A percentile compares a stretch with the other conserved stretches of the same genome.
Conservation (phyloP, 2,797 vertebrate species). For the Lacerta viridis region DNA sequence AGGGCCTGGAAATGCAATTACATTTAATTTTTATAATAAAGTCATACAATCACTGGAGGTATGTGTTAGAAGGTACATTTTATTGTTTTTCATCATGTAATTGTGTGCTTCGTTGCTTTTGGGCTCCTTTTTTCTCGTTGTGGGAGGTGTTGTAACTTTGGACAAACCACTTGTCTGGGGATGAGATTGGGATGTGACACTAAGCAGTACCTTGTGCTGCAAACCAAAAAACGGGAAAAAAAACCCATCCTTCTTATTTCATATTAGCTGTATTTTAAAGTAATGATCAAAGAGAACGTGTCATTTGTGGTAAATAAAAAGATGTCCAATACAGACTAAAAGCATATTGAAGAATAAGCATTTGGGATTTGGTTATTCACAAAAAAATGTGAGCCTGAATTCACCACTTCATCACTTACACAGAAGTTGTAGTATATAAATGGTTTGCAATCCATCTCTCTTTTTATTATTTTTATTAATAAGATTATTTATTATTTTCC, state of each 20-base stretch:
- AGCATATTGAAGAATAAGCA: slow-evolving; percentile 1
- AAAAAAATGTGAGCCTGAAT: neutral
- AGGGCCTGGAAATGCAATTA: slow-evolving; percentile 71
- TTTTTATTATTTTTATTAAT: no score
- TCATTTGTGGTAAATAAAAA: slow-evolving; percentile 16
- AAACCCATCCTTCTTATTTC: neutral
- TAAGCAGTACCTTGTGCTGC: slow-evolving; percentile 21
- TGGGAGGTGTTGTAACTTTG: slow-evolving; percentile 73
- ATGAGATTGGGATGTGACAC: slow-evolving; percentile 25
- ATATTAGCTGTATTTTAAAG: fast-evolving
- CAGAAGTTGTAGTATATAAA: neutral
- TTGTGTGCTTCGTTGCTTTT: slow-evolving; percentile 80
- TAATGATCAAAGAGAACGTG: neutral
- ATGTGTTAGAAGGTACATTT: slow-evolving; percentile 74
- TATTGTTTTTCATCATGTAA: slow-evolving; percentile 84
- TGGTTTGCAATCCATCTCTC: neutral
- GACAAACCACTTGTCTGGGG: slow-evolving; percentile 67
- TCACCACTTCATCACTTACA: neutral
- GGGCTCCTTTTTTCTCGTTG: slow-evolving; percentile 65
- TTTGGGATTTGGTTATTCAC: fast-evolving
- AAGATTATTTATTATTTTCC: no score
- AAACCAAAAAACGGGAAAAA: slow-evolving; percentile 22
- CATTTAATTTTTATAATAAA: slow-evolving; percentile 78
- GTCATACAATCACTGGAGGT: slow-evolving; percentile 74
- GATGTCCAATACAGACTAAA: neutral